Base-by-base conservation (phyloP, 64 coral and sea anemone genomes). In the Orbicella faveolata region DNA sequence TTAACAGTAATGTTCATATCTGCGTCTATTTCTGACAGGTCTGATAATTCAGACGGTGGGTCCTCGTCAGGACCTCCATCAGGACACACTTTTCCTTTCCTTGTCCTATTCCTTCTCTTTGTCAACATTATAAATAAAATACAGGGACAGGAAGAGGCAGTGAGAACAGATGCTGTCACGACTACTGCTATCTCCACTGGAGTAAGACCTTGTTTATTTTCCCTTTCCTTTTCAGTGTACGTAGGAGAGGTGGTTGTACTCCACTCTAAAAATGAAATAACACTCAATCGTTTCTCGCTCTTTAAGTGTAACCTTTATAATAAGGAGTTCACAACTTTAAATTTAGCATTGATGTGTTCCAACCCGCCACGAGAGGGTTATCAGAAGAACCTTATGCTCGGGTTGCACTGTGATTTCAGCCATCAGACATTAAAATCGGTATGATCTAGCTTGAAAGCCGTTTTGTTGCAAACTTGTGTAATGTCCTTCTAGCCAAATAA, bases 11-110 rank as follows among this genome's bases (percentile, higher is more conserved):
- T 25, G 41, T 85, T 69, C 1, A 48, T 6, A 41, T 85, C 61
- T 16, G 82, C 1, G 41, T 85, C 82, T 6, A 85, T 85, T 72
- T 85, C 64, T 54, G 82, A 73, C 23, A 85, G 10, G 4, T 85
- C 21, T 10, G 64, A 72, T 2, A 72, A 30, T 39, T 72, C 64
- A 21, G 82, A 85, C 5, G 19, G 37, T 23, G 14, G 37, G 21
- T 85, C 82, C 16, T 70, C 82, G 2, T 52, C 64, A 3, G 23
- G 8, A 52, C 66, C 41, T 3, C 11, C 19, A 19, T 85, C 63
- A 16, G 82, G 82, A 9, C 39, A 52, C 67, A 85, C 39, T 70
- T 15, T 37, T 85, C 57, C 7, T 63, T 70, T 67, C 34, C 20
- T 83, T 14, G 20, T 52, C 39, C 14, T 52, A 5, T 8, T 64